A percentile compares a stretch with the other conserved stretches of the same genome.
phyloP scores from a whole-genome alignment of 2,888 invertebrate genomes.

The Netelia inedita region DNA sequence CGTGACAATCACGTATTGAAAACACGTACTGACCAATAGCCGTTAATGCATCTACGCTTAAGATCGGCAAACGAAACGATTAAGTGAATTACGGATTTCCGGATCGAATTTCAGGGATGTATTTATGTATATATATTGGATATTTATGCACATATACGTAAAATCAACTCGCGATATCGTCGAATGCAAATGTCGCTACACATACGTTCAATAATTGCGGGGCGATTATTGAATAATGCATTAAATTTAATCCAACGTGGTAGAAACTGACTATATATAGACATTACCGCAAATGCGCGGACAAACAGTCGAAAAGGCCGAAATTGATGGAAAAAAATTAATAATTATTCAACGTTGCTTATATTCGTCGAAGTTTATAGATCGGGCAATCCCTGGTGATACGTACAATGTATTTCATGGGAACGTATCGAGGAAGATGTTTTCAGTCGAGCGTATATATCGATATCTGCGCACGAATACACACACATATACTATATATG shows the following conservation, averaged over 20 bases:
- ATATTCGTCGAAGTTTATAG: background rate
- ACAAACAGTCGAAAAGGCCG: too few relatives aligned
- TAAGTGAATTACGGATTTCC: constrained; percentile 32
- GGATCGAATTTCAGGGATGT: constrained; percentile 27
- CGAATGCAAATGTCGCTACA: background rate
- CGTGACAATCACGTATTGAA: background rate
- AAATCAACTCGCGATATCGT: background rate
- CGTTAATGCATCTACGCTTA: background rate
- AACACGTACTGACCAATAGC: background rate
- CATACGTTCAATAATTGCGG: background rate
- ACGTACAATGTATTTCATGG: background rate
- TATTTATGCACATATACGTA: constrained; percentile 9
- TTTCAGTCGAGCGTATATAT: background rate
- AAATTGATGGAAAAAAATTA: too few relatives aligned
- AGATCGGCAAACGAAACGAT: constrained; percentile 40
- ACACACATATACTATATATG: background rate
- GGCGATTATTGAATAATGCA: background rate
- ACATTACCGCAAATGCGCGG: background rate
- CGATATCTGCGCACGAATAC: background rate
- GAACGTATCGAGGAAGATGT: background rate
- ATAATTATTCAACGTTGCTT: background rate
- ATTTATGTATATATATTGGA: background rate
- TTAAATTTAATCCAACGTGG: background rate
- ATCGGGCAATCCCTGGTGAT: background rate
- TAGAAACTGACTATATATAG: background rate